Evolutionary conservation across 2,113 vertebrate genomes (phyloP).

Genomic region (Chunga burmeisteri): DNA sequence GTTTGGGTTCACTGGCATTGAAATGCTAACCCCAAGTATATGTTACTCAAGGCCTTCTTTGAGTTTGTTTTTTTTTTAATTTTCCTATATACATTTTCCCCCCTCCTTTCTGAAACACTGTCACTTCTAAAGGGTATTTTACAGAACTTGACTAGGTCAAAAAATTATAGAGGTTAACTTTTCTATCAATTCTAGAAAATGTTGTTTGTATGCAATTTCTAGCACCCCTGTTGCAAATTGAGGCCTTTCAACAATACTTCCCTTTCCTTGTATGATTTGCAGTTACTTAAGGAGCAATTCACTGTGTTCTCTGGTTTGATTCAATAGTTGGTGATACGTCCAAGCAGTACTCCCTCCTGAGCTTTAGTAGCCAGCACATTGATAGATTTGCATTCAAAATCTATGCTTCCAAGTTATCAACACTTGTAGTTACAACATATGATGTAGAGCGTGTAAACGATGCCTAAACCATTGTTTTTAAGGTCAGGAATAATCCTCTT

Average conservation of each 20-base stretch:
- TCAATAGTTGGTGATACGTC: background rate
- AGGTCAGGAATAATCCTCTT: background rate
- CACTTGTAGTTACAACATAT: background rate
- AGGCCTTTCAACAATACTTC: background rate
- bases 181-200: background rate
- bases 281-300: background rate
- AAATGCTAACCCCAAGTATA: background rate
- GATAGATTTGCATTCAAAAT: background rate
- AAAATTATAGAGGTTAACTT: background rate
- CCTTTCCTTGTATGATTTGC: background rate
- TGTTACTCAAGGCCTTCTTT: background rate
- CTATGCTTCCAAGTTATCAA: background rate
- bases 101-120: background rate
- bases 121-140: background rate
- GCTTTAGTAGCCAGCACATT: background rate
- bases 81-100: background rate
- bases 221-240: background rate
- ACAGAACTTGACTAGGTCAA: background rate
- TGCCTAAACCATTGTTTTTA: background rate
- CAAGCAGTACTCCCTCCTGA: background rate
- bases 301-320: background rate
- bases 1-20: background rate
- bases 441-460: background rate
- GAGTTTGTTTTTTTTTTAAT: background rate
- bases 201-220: background rate